Percentiles rank a stretch among this genome's conserved stretches.
phyloP scores from a whole-genome alignment of 2,797 vertebrate species.

The Dendrocincla fuliginosa region DNA sequence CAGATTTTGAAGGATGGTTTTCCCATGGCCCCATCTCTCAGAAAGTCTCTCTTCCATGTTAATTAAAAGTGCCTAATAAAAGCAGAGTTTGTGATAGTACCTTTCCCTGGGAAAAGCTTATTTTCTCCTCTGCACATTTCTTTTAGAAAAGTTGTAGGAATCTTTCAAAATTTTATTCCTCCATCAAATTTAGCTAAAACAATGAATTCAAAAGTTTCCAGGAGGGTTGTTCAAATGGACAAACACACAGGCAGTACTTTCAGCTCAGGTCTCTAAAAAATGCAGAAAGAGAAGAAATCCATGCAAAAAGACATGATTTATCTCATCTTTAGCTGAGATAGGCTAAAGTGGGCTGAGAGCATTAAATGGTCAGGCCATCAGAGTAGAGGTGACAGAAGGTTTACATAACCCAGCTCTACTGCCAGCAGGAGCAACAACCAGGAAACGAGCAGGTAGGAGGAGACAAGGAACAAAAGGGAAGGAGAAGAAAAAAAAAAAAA shows the following conservation, averaged over 20 bases:
- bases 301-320: background rate
- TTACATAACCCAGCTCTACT: background rate
- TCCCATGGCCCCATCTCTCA: background rate
- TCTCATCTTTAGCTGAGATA: background rate
- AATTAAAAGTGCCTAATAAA: background rate
- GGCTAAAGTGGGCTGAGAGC: background rate
- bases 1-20: background rate
- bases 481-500: background rate
- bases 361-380: background rate
- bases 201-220: background rate
- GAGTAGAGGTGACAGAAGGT: background rate
- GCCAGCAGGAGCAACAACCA: conserved; percentile 8
- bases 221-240: background rate
- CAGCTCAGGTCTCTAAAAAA: background rate
- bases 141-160: background rate
- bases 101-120: background rate
- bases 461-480: conserved; percentile 49
- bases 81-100: background rate
- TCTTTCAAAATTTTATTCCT: background rate
- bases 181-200: background rate
- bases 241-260: background rate
- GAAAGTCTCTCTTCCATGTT: background rate
- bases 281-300: background rate
- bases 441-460: conserved; percentile 39
- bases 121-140: background rate